Evolutionary conservation across 2,888 invertebrate species (phyloP).

Genomic region (Frankliniella intonsa): DNA sequence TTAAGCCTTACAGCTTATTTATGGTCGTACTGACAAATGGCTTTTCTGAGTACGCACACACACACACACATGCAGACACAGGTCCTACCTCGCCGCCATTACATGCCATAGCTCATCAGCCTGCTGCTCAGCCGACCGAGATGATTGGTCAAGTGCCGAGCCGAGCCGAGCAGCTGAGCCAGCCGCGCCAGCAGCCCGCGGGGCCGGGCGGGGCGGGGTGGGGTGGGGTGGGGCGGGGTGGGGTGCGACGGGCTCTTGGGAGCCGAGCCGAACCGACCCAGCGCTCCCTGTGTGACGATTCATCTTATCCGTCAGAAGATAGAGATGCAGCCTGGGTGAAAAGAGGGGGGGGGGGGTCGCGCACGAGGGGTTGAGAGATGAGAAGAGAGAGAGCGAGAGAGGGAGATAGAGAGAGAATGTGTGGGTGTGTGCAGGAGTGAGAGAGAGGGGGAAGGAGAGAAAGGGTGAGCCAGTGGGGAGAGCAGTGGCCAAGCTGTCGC

Average conservation of each 20-base stretch:
- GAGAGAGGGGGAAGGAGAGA: background rate
- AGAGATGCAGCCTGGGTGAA: background rate
- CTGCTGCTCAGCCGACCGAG: conserved; percentile 16
- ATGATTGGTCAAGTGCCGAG: conserved; percentile 24
- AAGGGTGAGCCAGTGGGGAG: background rate
- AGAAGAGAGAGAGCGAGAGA: too few species aligned
- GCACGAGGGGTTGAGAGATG: too few species aligned
- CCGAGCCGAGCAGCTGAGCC: background rate
- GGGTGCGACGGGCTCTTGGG: background rate
- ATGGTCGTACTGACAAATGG: too few species aligned
- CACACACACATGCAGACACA: too few species aligned
- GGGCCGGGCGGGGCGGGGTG: background rate
- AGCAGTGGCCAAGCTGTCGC: background rate
- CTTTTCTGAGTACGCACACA: too few species aligned
- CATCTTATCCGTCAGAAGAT: conserved; percentile 22
- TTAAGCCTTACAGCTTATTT: too few species aligned
- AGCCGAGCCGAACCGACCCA: background rate
- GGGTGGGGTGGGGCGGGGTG: background rate
- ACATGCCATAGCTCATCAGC: conserved; percentile 20
- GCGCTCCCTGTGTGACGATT: conserved; percentile 19
- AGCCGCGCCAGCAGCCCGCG: background rate
- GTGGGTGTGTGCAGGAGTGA: background rate
- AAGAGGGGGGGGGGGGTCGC: background rate
- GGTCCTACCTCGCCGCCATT: background rate
- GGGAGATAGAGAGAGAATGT: background rate